phyloP scores from a whole-genome alignment of 2,113 vertebrate genomes.

The Osmerus mordax region DNA sequence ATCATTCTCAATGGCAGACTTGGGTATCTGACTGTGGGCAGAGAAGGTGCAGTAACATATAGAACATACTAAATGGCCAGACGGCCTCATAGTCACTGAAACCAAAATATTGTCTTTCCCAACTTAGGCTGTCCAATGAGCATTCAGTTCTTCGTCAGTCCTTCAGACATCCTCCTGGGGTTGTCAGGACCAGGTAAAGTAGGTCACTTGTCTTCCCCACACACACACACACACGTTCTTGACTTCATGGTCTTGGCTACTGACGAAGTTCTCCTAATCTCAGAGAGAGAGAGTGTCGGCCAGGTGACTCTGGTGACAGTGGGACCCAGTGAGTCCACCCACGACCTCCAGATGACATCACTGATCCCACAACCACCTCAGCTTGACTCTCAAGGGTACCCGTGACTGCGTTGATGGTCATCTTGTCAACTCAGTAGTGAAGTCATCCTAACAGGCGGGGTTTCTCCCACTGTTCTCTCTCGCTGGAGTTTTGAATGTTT shows the following conservation, averaged over 20 bases:
- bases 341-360: constrained; percentile 62
- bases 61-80: neutral
- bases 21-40: constrained; percentile 67
- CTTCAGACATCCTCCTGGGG: constrained; percentile 57
- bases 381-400: constrained; percentile 60
- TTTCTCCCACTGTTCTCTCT: too few relatives aligned
- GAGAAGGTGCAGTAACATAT: constrained; percentile 62
- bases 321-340: constrained; percentile 25
- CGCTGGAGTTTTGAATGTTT: too few relatives aligned
- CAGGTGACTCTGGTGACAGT: constrained; percentile 59
- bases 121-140: constrained; percentile 70
- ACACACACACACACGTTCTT: neutral
- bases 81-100: neutral
- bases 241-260: neutral
- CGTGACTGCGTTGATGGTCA: neutral
- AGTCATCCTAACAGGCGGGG: too few relatives aligned
- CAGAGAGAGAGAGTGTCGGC: neutral
- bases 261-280: neutral
- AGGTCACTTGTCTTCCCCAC: neutral
- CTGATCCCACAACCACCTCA: constrained; percentile 59
- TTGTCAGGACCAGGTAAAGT: constrained; percentile 63
- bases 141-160: constrained; percentile 75
- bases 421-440: too few relatives aligned
- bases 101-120: neutral
- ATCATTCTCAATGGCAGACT: constrained; percentile 74